phyloP scores from a whole-genome alignment of 2,797 vertebrate species.

The Falco peregrinus region DNA sequence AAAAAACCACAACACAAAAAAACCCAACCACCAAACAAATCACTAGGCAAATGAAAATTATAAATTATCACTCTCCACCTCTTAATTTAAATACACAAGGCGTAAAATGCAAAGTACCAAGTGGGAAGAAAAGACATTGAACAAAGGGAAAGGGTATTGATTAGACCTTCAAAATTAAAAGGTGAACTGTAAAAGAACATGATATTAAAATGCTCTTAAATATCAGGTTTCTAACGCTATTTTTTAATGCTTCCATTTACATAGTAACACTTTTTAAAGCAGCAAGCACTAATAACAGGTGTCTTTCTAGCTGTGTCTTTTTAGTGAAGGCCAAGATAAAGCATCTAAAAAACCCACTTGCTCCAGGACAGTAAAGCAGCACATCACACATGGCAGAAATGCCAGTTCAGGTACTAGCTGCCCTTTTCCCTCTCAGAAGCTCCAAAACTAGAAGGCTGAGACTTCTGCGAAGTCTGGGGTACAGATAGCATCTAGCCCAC shows the following conservation, averaged over 20 bases:
- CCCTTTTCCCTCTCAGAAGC: background rate
- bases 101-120: background rate
- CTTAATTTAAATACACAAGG: background rate
- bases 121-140: background rate
- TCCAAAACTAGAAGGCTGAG: background rate
- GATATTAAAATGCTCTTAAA: background rate
- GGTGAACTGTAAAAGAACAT: background rate
- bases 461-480: background rate
- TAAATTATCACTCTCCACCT: background rate
- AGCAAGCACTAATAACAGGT: background rate
- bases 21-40: background rate
- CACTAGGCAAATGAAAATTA: background rate
- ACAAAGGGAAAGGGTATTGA: background rate
- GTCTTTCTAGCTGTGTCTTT: background rate
- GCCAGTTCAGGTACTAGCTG: background rate
- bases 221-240: background rate
- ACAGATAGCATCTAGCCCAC: background rate
- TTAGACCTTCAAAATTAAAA: background rate
- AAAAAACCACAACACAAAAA: too few relatives aligned
- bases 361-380: background rate
- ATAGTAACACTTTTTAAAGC: background rate
- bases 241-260: background rate
- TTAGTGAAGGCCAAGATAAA: background rate
- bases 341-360: background rate
- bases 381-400: rapidly evolving